Conservation (phyloP, 2,113 vertebrate species). For the Thryonomys swinderianus region DNA sequence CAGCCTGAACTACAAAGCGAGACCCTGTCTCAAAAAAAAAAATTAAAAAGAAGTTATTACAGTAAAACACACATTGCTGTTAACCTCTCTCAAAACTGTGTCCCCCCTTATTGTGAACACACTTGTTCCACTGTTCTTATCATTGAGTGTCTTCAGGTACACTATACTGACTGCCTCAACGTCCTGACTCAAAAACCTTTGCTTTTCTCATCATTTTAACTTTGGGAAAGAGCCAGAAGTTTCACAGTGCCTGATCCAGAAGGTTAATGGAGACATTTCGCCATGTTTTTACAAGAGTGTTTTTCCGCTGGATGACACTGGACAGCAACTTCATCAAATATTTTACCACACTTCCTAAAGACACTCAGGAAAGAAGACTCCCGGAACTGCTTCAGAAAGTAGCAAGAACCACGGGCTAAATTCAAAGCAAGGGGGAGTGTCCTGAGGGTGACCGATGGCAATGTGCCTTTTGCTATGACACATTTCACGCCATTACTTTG, state of each 20-base stretch:
- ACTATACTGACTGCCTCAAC: neutral
- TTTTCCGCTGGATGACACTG: neutral
- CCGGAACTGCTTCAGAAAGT: neutral
- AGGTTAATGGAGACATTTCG: no score
- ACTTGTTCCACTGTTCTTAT: neutral
- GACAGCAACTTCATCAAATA: neutral
- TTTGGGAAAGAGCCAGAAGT: neutral
- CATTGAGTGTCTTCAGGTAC: neutral
- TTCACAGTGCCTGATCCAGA: neutral
- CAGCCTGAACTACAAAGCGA: no score
- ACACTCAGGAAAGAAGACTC: neutral
- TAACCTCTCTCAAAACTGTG: neutral
- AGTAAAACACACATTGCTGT: neutral
- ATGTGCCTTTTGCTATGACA: neutral
- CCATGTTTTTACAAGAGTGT: neutral
- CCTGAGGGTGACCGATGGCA: neutral
- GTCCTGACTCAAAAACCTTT: neutral
- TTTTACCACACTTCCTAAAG: neutral
- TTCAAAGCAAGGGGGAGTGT: neutral
- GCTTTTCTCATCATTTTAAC: neutral
- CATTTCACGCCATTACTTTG: neutral
- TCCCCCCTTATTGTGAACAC: neutral
- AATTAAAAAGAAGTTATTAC: neutral
- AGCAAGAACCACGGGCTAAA: neutral
- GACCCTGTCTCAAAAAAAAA: no score